These are phyloP conservation scores for Trogon surrucura DNA, from an alignment of 2,113 vertebrate genomes.

Conservation along the genomic window DNA sequence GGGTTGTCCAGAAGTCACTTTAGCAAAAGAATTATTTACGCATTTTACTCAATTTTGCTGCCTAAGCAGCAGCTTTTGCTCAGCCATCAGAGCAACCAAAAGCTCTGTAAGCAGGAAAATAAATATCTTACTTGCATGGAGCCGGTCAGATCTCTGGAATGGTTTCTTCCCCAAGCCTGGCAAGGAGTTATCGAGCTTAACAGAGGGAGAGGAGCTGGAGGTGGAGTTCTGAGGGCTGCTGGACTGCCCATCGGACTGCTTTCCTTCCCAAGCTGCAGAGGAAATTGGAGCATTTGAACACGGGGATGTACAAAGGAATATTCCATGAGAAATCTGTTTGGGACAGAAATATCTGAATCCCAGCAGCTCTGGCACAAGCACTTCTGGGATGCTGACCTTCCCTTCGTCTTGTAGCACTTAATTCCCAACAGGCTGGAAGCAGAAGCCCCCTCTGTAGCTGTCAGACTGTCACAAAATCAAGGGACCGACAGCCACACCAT, in stretches of 20 bases:
- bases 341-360: neutral
- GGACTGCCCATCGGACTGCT: constrained; percentile 73
- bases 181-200: constrained; percentile 83
- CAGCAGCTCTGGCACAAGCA: neutral
- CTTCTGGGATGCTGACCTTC: rapidly evolving
- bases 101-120: neutral
- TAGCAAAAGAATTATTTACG: neutral
- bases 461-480: neutral
- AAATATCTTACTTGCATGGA: constrained; percentile 85
- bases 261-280: constrained; percentile 80
- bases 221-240: constrained; percentile 79
- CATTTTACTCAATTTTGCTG: neutral
- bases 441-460: neutral
- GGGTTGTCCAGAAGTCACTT: neutral
- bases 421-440: neutral
- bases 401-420: neutral
- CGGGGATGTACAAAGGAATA: neutral
- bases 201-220: constrained; percentile 75
- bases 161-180: constrained; percentile 84
- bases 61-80: neutral
- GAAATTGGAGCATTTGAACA: neutral
- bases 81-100: neutral
- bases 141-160: constrained; percentile 87
- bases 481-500: rapidly evolving
- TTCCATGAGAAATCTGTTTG: neutral